These are phyloP conservation scores for Porites cylindrica DNA, from an alignment of 92 coral and sea anemone genomes.

Conservation along the genomic window DNA sequence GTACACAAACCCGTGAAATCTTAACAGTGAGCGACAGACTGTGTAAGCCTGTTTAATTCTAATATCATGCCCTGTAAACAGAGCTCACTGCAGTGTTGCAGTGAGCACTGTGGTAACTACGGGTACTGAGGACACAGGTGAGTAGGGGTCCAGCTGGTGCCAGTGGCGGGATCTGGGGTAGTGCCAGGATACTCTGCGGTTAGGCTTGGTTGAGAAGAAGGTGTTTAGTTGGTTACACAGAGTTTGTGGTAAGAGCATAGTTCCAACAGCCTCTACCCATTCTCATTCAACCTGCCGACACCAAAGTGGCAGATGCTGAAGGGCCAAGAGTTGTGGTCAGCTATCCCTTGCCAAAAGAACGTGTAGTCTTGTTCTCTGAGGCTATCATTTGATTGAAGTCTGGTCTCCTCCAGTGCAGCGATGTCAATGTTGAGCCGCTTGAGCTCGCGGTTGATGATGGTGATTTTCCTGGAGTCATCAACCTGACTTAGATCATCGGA, in stretches of 20 bases:
- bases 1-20: too few relatives aligned
- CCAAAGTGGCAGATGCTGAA: constrained; percentile 5
- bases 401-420: constrained; percentile 23
- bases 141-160: constrained; percentile 48
- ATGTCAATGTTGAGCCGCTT: constrained; percentile 16
- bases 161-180: constrained; percentile 46
- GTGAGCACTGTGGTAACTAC: constrained; percentile 43
- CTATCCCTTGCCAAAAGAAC: constrained; percentile 21
- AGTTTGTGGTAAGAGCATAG: not conserved
- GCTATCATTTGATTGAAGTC: constrained; percentile 40
- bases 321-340: constrained; percentile 34
- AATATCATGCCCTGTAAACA: too few relatives aligned
- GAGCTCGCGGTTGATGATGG: constrained; percentile 20
- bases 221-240: not conserved
- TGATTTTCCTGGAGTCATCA: too few relatives aligned
- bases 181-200: constrained; percentile 29
- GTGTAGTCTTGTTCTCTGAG: constrained; percentile 54
- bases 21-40: too few relatives aligned
- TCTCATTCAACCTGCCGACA: not conserved
- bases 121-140: constrained; percentile 26
- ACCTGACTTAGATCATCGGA: too few relatives aligned
- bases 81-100: constrained; percentile 35
- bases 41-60: too few relatives aligned
- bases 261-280: constrained; percentile 1
- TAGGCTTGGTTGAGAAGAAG: not conserved